Evolutionary conservation across 2,888 invertebrate genomes (phyloP), one percentile per base, ranked within the genome.

Genomic region (Drosophila subsilvestris): DNA sequence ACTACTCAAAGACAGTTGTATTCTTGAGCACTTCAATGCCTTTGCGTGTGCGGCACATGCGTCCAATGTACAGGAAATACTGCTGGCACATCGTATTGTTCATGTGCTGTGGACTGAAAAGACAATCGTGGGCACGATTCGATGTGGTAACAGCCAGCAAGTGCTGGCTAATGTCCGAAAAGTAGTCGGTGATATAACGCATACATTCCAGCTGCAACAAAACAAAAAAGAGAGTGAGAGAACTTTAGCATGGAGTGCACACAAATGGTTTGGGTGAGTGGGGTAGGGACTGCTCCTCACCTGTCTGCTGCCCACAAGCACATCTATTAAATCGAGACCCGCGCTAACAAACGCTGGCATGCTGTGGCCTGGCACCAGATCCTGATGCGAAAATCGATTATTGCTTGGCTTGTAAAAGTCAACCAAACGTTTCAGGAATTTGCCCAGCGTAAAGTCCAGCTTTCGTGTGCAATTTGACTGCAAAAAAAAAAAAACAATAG

Each of bases 21-120:
- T 94, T 95, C 74, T 96, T 96, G 53, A 98, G 94, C 58, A 96
- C 93, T 76, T 93, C 93, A 47, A 95, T 92, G 2, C 97, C 97
- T 50, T 93, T 93, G 58, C 94, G 94, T 8, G 94, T 94, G 74
- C 96, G 95, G 80, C 96, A 96, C 86, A 98, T 94, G 79, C 97
- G 95, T 0, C 98, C 98, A 73, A 98, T 95, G 90, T 98, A 97
- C 49, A 99, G 94, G 92, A 99, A 99, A 93, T 98, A 99, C 93
- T 96, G 96, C 91, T 98, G 98, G 90, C 97, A 97, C 93, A 97
- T 96, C 0, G 98, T 97, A 86, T 95, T 97, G 80, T 95, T 94
- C 94, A 98, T 95, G 90, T 96, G 96, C 79, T 96, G 95, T 1
- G 98, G 98, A 91, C 97, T 97, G 88, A 98, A 96, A 20, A 97